Evolutionary conservation across 2,888 invertebrate genomes (phyloP), one percentile per base, ranked within the genome.

Genomic region (Branchipolynoe longqiensis): DNA sequence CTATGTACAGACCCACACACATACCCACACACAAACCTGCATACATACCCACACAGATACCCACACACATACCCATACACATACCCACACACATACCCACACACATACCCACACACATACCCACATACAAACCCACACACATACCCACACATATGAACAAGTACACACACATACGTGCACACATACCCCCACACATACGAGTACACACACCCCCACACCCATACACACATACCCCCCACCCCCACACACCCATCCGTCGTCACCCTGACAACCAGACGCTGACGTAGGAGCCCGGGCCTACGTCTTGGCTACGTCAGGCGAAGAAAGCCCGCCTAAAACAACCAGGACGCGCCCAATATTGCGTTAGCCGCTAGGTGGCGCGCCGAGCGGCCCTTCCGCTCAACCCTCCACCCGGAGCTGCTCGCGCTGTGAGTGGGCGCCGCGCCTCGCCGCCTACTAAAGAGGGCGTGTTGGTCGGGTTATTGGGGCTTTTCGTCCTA

Each of bases 341-440:
- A 69, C 33, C 38, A 22, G 33, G 69, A 69, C 69, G 69, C 25
- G 33, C 33, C 69, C 69, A 69, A 69, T 69, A 69, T 69, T 69
- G 69, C 38, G 69, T 69, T 38, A 69, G n/a, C 0, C 36, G 69
- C 36, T 4, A 62, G 62, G 62, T 58, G 25, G 58, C 1, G 48
- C 48, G 31, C 31, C 62, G n/a, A n/a, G n/a, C n/a, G n/a, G n/a
- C n/a, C n/a, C n/a, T n/a, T n/a, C n/a, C n/a, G n/a, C n/a, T n/a
- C n/a, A n/a, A n/a, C n/a, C n/a, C n/a, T n/a, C n/a, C n/a, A n/a
- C n/a, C n/a, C n/a, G n/a, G n/a, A n/a, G n/a, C n/a, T n/a, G n/a
- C n/a, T n/a, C n/a, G n/a, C n/a, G n/a, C n/a, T n/a, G n/a, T n/a
- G n/a, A n/a, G n/a, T n/a, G n/a, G n/a, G n/a, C n/a, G n/a, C n/a